Percentiles rank a stretch among this genome's conserved stretches.
Conservation (phyloP, 2,797 vertebrate genomes). For the Anguilla pacifica region DNA sequence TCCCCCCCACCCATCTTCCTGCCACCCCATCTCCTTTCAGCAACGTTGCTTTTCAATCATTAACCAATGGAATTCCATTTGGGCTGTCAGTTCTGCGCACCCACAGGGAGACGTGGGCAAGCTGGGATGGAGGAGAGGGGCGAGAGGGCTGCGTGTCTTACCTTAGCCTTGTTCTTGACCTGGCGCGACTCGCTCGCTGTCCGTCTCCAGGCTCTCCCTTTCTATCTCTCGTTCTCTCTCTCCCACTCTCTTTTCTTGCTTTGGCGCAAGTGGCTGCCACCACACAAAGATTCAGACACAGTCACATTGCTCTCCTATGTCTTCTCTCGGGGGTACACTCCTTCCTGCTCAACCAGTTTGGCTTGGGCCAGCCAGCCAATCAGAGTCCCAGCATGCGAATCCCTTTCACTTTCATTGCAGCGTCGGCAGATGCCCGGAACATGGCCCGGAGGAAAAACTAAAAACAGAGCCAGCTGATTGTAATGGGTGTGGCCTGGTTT, state of each 20-base stretch:
- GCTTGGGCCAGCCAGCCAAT: too few species aligned
- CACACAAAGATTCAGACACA: slow-evolving; percentile 5
- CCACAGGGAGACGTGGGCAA: slow-evolving; percentile 47
- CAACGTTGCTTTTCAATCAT: slow-evolving; percentile 63
- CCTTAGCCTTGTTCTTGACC: slow-evolving; percentile 42
- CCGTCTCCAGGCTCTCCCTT: neutral
- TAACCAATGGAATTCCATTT: slow-evolving; percentile 67
- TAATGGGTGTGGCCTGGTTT: too few species aligned
- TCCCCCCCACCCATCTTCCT: slow-evolving; percentile 30
- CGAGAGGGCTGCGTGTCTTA: slow-evolving; percentile 57
- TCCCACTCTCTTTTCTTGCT: neutral
- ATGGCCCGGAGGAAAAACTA: too few species aligned
- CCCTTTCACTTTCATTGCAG: too few species aligned
- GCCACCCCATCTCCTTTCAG: slow-evolving; percentile 61
- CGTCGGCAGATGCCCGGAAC: too few species aligned
- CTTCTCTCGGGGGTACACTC: too few species aligned
- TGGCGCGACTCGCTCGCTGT: neutral
- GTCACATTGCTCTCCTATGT: neutral
- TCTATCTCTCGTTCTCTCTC: slow-evolving; percentile 2
- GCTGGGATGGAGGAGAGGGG: neutral
- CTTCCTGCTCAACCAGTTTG: too few species aligned
- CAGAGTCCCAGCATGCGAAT: too few species aligned
- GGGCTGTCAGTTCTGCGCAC: slow-evolving; percentile 33
- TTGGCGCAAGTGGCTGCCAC: neutral
- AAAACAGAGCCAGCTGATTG: too few species aligned